Evolutionary conservation across 2,113 vertebrate genomes (phyloP), one percentile per base, ranked within the genome.

Genomic region (Psittacara wagleri): DNA sequence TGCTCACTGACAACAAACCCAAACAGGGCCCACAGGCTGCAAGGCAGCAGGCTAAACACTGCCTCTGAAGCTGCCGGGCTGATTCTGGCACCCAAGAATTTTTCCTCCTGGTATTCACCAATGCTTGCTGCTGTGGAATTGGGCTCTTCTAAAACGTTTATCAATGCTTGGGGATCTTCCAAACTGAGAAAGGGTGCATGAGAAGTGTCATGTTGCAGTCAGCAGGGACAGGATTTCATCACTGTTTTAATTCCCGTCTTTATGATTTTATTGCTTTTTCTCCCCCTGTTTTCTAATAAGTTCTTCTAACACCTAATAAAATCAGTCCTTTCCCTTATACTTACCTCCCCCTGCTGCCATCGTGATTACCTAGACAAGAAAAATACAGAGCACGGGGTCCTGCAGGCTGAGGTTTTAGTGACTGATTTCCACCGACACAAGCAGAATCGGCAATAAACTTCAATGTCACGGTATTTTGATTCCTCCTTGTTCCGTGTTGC

Each of bases 301-400:
- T 48, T 96, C 88, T 63, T 66, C 92, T 73, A 92, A 87, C 92
- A 96, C 92, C 83, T 92, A 93, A 96, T 96, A 90, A 96, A 96
- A 90, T 88, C 93, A 80, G 86, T 79, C 17, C 54, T 89, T 96
- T 96, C 81, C 94, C 83, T 97, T 96, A 83, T 97, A 88, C 95
- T 95, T 97, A 94, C 95, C 95, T 97, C 96, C 96, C 95, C 96
- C 95, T 96, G 91, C 96, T 96, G 96, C 94, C 96, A 93, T 92
- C 1, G 0, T 6, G 17, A 94, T 90, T 95, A 95, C 94, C 92
- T 95, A 91, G 94, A 93, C 86, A 87, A 96, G 94, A 96, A 96
- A 96, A 95, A 96, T 72, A 97, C 88, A 73, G 94, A 90, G 83
- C 90, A 81, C 83, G 4, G 92, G 88, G 96, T 93, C 88, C 86